Evolutionary conservation across 2,888 invertebrate species (phyloP), one percentile per base, ranked within the genome.

Genomic region (Proisotoma minuta): DNA sequence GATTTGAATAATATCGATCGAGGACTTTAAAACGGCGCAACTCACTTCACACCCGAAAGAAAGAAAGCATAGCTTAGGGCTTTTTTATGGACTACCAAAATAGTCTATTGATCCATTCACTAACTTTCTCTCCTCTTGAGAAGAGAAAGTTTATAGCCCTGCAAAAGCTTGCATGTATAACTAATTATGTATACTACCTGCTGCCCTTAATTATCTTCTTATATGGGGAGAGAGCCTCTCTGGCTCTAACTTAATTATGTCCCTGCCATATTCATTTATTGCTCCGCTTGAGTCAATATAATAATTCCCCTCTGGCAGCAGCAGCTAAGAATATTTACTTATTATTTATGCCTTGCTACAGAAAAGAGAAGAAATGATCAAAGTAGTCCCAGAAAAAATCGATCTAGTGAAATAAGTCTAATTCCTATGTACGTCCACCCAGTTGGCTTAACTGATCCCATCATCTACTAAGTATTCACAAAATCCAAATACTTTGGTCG

Each of bases 1-100:
- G 72, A 71, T 72, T 72, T 72, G 70, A 68, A 72, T 72, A 72
- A 72, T 72, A 72, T 72, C 69, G 72, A 72, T 72, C 63, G 59
- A 47, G 49, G 53, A 66, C 63, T 68, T 68, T 68, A 68, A 68
- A 43, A 43, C 43, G 43, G 43, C 43, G 43, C 43, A 43, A 43
- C 43, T 15, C 43, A 15, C 20, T 43, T 43, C 43, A 43, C 43
- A 18, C 43, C 43, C 10, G 10, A 5, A n/a, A 8, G 8, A 34
- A 15, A 15, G 34, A 34, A 34, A 34, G 15, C 43, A 18, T n/a
- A 18, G 18, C 15, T 20, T 43, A 15, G 20, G 10, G 5, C 43
- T 43, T 5, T 20, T 12, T n/a, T n/a, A n/a, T 4, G 43, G 18
- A 20, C 43, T 5, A 4, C 15, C n/a, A 20, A 15, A 43, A 4